These are phyloP conservation scores for Cydia strobilella DNA, from an alignment of 1,140 invertebrate species.

Conservation along the genomic window DNA sequence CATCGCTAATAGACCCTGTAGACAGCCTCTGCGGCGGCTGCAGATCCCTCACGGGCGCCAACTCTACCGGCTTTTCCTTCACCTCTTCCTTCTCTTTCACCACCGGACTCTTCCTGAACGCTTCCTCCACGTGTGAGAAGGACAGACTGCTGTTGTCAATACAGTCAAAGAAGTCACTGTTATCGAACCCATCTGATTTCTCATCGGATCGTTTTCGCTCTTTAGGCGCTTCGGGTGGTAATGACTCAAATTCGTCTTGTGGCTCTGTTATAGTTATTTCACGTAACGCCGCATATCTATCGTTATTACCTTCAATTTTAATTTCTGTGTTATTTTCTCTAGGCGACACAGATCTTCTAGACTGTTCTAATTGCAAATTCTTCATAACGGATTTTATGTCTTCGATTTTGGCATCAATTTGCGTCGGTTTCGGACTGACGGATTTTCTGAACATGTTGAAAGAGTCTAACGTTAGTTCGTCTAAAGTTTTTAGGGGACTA, in stretches of 20 bases:
- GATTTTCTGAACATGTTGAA: constrained; percentile 75
- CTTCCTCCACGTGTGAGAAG: constrained; percentile 75
- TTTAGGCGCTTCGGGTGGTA: constrained; percentile 74
- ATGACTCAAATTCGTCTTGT: constrained; percentile 79
- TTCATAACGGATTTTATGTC: constrained; percentile 78
- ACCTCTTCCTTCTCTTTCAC: constrained; percentile 69
- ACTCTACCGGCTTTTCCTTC: constrained; percentile 52
- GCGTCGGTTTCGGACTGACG: constrained; percentile 67
- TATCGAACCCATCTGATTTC: constrained; percentile 78
- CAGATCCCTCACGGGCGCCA: constrained; percentile 56
- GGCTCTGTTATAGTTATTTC: constrained; percentile 85
- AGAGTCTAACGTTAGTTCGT: constrained; percentile 73
- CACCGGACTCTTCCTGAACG: constrained; percentile 75
- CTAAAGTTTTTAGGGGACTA: constrained; percentile 67
- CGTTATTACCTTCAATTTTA: constrained; percentile 78
- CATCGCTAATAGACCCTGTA: constrained; percentile 81
- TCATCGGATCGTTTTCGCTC: constrained; percentile 77
- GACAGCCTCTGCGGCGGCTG: constrained; percentile 69
- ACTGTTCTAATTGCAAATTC: constrained; percentile 71
- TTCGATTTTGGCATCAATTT: constrained; percentile 75
- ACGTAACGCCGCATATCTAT: constrained; percentile 86
- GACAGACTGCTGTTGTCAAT: constrained; percentile 76
- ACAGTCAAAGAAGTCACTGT: constrained; percentile 79
- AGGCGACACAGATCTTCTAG: constrained; percentile 69
- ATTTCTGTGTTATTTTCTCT: constrained; percentile 61